These are phyloP conservation scores for Polydrusus pterygomalis DNA, from an alignment of 2,888 invertebrate species.

Conservation along the genomic window DNA sequence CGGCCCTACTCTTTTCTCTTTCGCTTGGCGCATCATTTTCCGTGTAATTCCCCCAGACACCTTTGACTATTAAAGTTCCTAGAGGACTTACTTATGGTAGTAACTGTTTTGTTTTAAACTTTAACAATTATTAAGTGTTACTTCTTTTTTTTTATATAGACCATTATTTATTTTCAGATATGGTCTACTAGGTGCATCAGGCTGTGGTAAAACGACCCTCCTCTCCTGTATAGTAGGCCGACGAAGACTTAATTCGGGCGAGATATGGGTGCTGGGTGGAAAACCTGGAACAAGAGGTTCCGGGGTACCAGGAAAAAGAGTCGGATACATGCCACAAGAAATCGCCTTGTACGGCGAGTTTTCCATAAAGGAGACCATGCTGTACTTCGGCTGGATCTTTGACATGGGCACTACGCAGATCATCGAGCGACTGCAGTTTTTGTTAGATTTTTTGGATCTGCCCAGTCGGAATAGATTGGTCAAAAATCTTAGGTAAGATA, in stretches of 20 bases:
- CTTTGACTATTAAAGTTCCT: too few relatives aligned
- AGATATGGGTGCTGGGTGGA: conserved; percentile 92
- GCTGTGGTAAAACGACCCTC: conserved; percentile 97
- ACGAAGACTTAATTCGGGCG: conserved; percentile 88
- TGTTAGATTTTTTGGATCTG: conserved; percentile 92
- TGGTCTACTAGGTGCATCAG: conserved; percentile 94
- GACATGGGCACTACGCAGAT: conserved; percentile 92
- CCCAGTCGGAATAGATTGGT: conserved; percentile 89
- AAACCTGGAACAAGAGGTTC: conserved; percentile 94
- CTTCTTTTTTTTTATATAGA: too few relatives aligned
- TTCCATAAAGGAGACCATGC: conserved; percentile 95
- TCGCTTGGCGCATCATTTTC: too few relatives aligned
- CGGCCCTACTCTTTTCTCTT: too few relatives aligned
- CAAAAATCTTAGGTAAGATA: conserved; percentile 80
- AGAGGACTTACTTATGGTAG: too few relatives aligned
- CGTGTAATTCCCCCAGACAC: too few relatives aligned
- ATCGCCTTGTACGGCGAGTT: conserved; percentile 94
- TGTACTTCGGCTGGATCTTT: conserved; percentile 97
- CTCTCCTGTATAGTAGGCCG: conserved; percentile 94
- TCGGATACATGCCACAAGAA: conserved; percentile 98
- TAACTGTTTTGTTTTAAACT: too few relatives aligned
- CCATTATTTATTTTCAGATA: too few relatives aligned
- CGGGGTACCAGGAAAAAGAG: conserved; percentile 87
- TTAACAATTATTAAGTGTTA: too few relatives aligned
- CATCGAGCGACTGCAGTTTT: conserved; percentile 85